Base-by-base conservation (phyloP, 2,113 vertebrate species). In the Paraplagusia blochii region DNA sequence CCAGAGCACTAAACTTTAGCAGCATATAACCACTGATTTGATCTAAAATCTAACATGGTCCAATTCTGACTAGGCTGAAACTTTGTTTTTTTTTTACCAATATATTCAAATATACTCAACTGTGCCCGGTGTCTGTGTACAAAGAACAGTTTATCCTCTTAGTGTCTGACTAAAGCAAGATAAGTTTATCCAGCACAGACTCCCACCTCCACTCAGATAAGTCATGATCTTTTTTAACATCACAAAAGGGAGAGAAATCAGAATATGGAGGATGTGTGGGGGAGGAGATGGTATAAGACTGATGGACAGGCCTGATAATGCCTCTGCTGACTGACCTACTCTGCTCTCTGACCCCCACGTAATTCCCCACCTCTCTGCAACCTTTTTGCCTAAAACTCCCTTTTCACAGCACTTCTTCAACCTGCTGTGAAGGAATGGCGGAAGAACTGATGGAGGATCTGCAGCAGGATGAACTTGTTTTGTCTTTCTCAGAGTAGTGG, bases 261-360 rank as follows among this genome's bases (percentile, higher is more conserved):
- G 80, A 72, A 58, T 43, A 40, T 33, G 44, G 2, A 12, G 12
- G 33, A 43, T 6, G 6, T 2, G 22, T 29, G 22, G 49, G 19
- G 51, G 65, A 17, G 38, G 50, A 62, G 36, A 15, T 11, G 66
- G 12, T 17, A 40, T 65, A 54, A 66, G 50, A 40, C 74, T 75
- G 83, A 85, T 44, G 12, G 79, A 82, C 74, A 74, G 73, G 75
- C 54, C 75, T 71, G 77, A 84, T 76, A 77, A 79, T 66, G 68
- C 61, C 1, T 51, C 22, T 53, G 35, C 48, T 74, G 73, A 72
- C 69, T 66, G 78, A 77, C 68, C 72, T 45, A 53, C 68, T 77
- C 70, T 67, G 74, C 67, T 69, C 74, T 63, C 76, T 84, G 72
- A 83, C 78, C 79, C 77, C 74, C 50, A 34, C 58, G 64, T 77